These are phyloP conservation scores for Gymnosoma rotundatum DNA, from an alignment of 2,888 invertebrate species.

Conservation along the genomic window DNA sequence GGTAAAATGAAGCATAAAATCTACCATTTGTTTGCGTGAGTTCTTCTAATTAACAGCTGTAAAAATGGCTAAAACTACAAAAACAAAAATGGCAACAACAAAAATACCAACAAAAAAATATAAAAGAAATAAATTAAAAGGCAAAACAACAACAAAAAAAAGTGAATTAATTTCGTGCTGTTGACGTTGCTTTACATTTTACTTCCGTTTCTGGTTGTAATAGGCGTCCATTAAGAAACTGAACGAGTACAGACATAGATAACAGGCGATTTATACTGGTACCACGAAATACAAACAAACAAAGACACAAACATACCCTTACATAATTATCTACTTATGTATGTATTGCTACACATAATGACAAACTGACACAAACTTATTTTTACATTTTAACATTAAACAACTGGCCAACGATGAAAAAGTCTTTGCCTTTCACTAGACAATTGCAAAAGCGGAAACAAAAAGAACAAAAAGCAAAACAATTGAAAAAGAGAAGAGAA, in stretches of 20 bases:
- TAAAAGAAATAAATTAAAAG: conserved; percentile 27
- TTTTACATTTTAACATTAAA: conserved; percentile 62
- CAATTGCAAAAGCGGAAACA: conserved; percentile 61
- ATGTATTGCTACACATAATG: neutral
- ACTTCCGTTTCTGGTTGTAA: conserved; percentile 71
- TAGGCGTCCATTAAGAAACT: conserved; percentile 69
- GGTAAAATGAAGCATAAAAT: conserved; percentile 70
- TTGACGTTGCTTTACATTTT: conserved; percentile 71
- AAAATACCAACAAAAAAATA: conserved; percentile 30
- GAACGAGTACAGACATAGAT: conserved; percentile 69
- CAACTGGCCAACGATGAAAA: conserved; percentile 60
- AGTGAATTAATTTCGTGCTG: conserved; percentile 70
- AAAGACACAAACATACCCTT: neutral
- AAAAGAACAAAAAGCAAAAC: conserved; percentile 48
- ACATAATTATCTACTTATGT: neutral
- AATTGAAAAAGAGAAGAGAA: conserved; percentile 37
- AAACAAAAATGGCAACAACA: neutral
- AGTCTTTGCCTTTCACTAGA: conserved; percentile 54
- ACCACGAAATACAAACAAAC: neutral
- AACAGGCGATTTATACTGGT: conserved; percentile 44
- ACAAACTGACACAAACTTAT: conserved; percentile 29
- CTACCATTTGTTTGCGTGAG: conserved; percentile 69
- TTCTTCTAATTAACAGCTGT: conserved; percentile 69
- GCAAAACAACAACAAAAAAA: conserved; percentile 47
- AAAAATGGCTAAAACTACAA: conserved; percentile 61